Percentiles rank a stretch among this genome's conserved stretches.
phyloP scores from a whole-genome alignment of 2,888 invertebrate genomes.

The Saturnia japonica region DNA sequence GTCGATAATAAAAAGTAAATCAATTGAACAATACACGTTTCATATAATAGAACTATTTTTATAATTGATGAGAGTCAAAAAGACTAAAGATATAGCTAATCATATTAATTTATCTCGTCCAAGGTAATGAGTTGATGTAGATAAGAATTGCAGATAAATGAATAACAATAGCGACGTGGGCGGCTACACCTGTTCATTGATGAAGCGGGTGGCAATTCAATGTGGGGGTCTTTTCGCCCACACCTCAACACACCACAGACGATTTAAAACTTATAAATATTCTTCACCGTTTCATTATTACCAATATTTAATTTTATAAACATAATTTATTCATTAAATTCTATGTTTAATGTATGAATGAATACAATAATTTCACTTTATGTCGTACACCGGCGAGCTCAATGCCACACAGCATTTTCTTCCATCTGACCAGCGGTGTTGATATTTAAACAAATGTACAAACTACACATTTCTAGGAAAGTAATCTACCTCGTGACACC shows the following conservation, averaged over 20 bases:
- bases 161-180: conserved; percentile 42
- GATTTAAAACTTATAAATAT: conserved; percentile 13
- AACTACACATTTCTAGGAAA: background rate
- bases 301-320: too few species aligned
- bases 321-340: too few species aligned
- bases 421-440: too few species aligned
- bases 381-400: too few species aligned
- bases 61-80: background rate
- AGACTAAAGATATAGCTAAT: background rate
- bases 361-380: too few species aligned
- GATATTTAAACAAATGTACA: background rate
- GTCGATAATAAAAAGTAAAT: background rate
- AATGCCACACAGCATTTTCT: too few species aligned
- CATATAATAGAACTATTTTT: background rate
- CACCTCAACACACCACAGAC: conserved; percentile 20
- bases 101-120: conserved; percentile 1
- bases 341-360: too few species aligned
- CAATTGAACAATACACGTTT: background rate
- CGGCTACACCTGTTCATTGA: conserved; percentile 64
- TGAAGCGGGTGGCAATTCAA: conserved; percentile 29
- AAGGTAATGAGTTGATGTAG: conserved; percentile 33
- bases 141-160: conserved; percentile 46
- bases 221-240: conserved; percentile 27
- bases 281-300: too few species aligned
- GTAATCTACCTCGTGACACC: background rate